These are phyloP conservation scores for Hirudo medicinalis DNA, from an alignment of 1,140 invertebrate species.

Conservation along the genomic window DNA sequence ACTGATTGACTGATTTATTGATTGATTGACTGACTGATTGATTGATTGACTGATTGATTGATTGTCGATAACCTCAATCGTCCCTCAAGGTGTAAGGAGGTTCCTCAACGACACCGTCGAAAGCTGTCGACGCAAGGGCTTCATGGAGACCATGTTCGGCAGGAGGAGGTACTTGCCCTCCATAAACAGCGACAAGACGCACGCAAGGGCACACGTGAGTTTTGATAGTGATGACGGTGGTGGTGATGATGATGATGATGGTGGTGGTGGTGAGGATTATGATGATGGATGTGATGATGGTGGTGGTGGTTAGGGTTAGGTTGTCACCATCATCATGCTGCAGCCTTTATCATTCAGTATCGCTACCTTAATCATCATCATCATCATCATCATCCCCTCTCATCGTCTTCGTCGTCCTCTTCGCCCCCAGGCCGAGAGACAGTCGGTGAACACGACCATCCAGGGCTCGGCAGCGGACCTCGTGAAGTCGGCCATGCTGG, in stretches of 20 bases:
- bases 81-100: slow-evolving; percentile 41
- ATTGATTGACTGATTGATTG: not conserved
- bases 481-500: slow-evolving; percentile 74
- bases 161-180: slow-evolving; percentile 63
- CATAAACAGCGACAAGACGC: slow-evolving; percentile 53
- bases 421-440: slow-evolving; percentile 62
- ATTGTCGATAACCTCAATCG: not conserved
- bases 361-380: no score
- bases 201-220: slow-evolving; percentile 48
- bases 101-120: slow-evolving; percentile 57
- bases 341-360: no score
- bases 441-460: slow-evolving; percentile 84
- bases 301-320: no score
- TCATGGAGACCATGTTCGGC: slow-evolving; percentile 66
- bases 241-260: slow-evolving; percentile 9
- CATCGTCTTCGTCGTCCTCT: no score
- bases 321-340: no score
- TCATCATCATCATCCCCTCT: no score
- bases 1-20: not conserved
- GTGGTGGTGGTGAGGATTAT: slow-evolving; percentile 38
- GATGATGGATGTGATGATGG: no score
- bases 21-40: not conserved
- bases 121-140: slow-evolving; percentile 57
- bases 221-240: not conserved
- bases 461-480: slow-evolving; percentile 93